Conservation (phyloP, 2,888 invertebrate genomes). For the Andrena minutula region DNA sequence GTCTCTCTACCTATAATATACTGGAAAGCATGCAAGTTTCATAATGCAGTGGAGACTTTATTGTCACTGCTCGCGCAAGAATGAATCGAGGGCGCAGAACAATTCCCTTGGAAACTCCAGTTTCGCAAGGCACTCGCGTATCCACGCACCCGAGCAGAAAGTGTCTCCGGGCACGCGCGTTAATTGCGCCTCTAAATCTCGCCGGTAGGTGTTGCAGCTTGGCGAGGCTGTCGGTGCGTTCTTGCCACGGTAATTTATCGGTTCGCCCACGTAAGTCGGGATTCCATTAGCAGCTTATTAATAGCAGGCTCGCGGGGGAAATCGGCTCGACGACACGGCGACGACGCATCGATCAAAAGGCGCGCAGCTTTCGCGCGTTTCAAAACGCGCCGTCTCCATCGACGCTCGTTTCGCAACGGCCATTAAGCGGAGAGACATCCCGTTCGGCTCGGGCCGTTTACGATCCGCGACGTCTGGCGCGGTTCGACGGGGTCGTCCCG, state of each 20-base stretch:
- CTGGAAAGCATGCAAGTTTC: too few relatives aligned
- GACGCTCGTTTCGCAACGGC: slow-evolving; percentile 44
- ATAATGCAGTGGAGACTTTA: too few relatives aligned
- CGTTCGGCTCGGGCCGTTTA: slow-evolving; percentile 23
- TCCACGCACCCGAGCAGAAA: not conserved
- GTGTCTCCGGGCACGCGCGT: slow-evolving; percentile 57
- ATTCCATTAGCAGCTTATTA: slow-evolving; percentile 82
- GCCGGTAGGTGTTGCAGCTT: slow-evolving; percentile 26
- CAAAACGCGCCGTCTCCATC: slow-evolving; percentile 51
- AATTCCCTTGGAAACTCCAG: not conserved
- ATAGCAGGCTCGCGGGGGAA: slow-evolving; percentile 65
- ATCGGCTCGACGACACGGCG: slow-evolving; percentile 25
- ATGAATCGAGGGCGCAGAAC: too few relatives aligned
- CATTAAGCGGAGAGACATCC: slow-evolving; percentile 39
- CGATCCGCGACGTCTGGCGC: not conserved
- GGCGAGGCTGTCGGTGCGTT: slow-evolving; percentile 62
- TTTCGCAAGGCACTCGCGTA: not conserved
- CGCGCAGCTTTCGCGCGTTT: slow-evolving; percentile 53
- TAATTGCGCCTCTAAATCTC: slow-evolving; percentile 63
- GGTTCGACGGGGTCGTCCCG: not conserved
- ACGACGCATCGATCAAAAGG: slow-evolving; percentile 45
- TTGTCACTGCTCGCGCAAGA: too few relatives aligned
- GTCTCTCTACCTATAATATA: too few relatives aligned
- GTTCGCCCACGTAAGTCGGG: slow-evolving; percentile 77
- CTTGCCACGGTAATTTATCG: slow-evolving; percentile 77